Base-by-base conservation (phyloP, 2,888 invertebrate species). In the Drosophila peninsularis region DNA sequence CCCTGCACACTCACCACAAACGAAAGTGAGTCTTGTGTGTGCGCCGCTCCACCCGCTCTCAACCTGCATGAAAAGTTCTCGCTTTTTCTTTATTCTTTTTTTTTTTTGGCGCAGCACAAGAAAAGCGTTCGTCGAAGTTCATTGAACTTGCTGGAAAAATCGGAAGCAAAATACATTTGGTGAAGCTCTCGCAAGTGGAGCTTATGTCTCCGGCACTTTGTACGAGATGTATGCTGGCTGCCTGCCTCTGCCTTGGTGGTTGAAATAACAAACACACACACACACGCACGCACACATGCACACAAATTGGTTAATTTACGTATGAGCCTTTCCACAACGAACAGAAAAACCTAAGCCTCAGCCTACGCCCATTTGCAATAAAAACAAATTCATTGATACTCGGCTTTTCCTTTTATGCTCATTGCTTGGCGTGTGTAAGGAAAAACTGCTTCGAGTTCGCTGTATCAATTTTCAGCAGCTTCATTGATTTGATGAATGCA, bases 21-120 rank as follows among this genome's bases (percentile, higher is more conserved):
- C 54, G 75, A 84, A 84, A 84, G 89, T 84, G 73, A 84, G 84
- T 79, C 74, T 71, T 65, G 57, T 65, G 41, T 45, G 49, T 21
- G 5, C 53, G 17, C 36, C 56, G 37, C 27, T 24, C 19, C 54
- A 21, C 27, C 14, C 37, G 11, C n/a, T 56, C 19, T 41, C 30
- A 27, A n/a, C 32, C n/a, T 13, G 36, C 66, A 13, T 36, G 56
- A 62, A 68, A 72, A 62, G 67, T 71, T 71, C 57, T 68, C 24
- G 36, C 32, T 55, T 53, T 72, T 57, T 37, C 34, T 30, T 37
- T 14, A 11, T 1, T 41, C 17, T 11, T 41, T 19, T 41, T 65
- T 13, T 50, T 61, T 69, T 69, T 66, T 80, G 84, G 75, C 79
- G 65, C 57, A 70, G 63, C 58, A 56, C 54, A 74, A 63, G 81